Percentiles rank a stretch among this genome's conserved stretches.
Conservation (phyloP, 1,140 invertebrate genomes). For the Nasonia vitripennis region DNA sequence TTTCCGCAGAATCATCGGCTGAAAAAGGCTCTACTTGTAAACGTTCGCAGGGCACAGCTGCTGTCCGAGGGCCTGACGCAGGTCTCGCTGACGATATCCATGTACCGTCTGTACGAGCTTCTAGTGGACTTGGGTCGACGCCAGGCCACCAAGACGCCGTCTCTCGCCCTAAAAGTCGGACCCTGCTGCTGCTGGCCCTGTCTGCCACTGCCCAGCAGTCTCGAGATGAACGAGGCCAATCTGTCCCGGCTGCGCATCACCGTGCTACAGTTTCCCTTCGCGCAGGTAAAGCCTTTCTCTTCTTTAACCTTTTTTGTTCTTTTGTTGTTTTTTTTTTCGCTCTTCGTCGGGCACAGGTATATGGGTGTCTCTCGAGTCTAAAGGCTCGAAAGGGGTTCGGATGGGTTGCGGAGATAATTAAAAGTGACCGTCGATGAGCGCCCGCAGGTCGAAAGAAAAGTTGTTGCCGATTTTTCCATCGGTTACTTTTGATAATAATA, state of each 20-base stretch:
- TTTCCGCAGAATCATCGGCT: no score
- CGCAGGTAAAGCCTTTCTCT: slow-evolving; percentile 65
- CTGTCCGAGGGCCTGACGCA: slow-evolving; percentile 69
- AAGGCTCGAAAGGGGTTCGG: background rate
- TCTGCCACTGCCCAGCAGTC: slow-evolving; percentile 66
- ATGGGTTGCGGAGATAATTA: background rate
- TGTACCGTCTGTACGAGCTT: slow-evolving; percentile 71
- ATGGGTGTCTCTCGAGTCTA: background rate
- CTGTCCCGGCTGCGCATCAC: slow-evolving; percentile 68
- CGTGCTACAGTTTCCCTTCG: slow-evolving; percentile 70
- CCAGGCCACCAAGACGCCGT: slow-evolving; percentile 63
- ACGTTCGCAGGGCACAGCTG: slow-evolving; percentile 64
- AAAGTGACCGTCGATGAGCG: background rate
- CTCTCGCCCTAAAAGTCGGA: slow-evolving; percentile 65
- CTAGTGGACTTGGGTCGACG: slow-evolving; percentile 67
- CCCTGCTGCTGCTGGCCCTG: slow-evolving; percentile 74
- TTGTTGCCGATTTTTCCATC: no score
- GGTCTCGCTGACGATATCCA: slow-evolving; percentile 67
- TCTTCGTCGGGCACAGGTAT: background rate
- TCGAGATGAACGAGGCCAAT: slow-evolving; percentile 68
- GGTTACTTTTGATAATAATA: no score
- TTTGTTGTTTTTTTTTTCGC: slow-evolving; percentile 25
- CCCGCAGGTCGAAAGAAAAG: no score
- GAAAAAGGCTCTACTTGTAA: background rate
- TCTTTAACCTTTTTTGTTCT: background rate